Conservation (phyloP, 2,797 vertebrate genomes). For the Benthosema pterotum region DNA sequence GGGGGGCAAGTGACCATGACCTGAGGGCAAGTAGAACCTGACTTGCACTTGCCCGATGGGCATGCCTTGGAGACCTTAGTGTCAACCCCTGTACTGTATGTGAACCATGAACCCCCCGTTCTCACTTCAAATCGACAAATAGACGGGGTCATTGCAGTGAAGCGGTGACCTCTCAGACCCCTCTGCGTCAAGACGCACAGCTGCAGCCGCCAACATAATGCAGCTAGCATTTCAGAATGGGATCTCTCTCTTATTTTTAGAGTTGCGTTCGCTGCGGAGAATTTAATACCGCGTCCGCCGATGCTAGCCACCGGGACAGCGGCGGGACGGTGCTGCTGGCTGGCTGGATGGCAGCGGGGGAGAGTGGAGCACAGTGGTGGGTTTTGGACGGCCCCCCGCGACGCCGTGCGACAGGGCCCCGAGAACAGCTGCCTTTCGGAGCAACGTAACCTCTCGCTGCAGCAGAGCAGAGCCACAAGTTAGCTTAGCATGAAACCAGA, state of each 20-base stretch:
- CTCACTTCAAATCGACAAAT: slow-evolving; percentile 19
- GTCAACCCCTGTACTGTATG: too few relatives aligned
- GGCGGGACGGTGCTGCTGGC: background rate
- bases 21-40: too few relatives aligned
- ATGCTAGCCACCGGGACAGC: slow-evolving; percentile 49
- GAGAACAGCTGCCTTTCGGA: background rate
- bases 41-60: too few relatives aligned
- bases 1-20: too few relatives aligned
- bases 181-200: slow-evolving; percentile 34
- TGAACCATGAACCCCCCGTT: too few relatives aligned
- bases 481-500: slow-evolving; percentile 68
- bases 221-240: slow-evolving; percentile 66
- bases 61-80: too few relatives aligned
- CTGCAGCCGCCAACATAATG: slow-evolving; percentile 54
- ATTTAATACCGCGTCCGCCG: slow-evolving; percentile 70
- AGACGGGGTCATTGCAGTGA: slow-evolving; percentile 46
- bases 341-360: slow-evolving; percentile 40
- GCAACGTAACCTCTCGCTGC: slow-evolving; percentile 15
- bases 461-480: slow-evolving; percentile 38
- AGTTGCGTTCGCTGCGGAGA: slow-evolving; percentile 68
- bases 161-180: slow-evolving; percentile 25
- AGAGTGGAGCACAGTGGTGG: slow-evolving; percentile 50
- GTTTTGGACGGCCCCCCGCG: slow-evolving; percentile 30
- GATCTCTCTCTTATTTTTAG: slow-evolving; percentile 76
- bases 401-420: slow-evolving; percentile 1